phyloP scores from a whole-genome alignment of 2,797 vertebrate genomes.

The Dromococcyx pavoninus region DNA sequence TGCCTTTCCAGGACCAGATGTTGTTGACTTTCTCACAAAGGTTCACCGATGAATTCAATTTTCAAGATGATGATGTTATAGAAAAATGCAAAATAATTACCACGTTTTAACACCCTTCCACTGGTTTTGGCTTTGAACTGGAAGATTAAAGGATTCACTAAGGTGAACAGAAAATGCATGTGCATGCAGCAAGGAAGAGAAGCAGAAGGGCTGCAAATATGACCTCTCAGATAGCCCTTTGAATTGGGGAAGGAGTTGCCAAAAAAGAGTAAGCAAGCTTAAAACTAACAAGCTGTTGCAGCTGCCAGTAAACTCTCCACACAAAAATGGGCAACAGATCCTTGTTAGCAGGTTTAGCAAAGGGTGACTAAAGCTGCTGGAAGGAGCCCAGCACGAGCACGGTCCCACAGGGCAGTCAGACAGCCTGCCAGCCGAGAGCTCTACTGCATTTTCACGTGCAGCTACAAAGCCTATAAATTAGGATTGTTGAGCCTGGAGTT shows the following conservation, averaged over 20 bases:
- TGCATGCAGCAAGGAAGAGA: not conserved
- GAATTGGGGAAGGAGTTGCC: not conserved
- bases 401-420: slow-evolving; percentile 8
- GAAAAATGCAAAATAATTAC: not conserved
- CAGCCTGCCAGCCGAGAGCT: slow-evolving; percentile 55
- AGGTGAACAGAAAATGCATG: not conserved
- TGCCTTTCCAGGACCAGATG: not conserved
- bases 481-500: not conserved
- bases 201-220: not conserved
- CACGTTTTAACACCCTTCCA: not conserved
- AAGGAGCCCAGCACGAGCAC: not conserved
- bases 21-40: not conserved
- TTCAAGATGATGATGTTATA: not conserved
- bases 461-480: slow-evolving; percentile 28
- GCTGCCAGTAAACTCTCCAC: not conserved
- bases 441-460: not conserved
- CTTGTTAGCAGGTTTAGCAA: slow-evolving; percentile 48
- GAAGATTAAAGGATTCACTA: not conserved
- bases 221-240: not conserved
- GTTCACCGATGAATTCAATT: not conserved
- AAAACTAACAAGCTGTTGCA: slow-evolving; percentile 14
- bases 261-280: not conserved
- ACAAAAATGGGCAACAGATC: not conserved
- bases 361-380: slow-evolving; percentile 43
- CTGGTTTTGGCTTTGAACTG: not conserved